These are phyloP conservation scores for Lophura swinhoii DNA, from an alignment of 2,797 vertebrate genomes.

Conservation along the genomic window DNA sequence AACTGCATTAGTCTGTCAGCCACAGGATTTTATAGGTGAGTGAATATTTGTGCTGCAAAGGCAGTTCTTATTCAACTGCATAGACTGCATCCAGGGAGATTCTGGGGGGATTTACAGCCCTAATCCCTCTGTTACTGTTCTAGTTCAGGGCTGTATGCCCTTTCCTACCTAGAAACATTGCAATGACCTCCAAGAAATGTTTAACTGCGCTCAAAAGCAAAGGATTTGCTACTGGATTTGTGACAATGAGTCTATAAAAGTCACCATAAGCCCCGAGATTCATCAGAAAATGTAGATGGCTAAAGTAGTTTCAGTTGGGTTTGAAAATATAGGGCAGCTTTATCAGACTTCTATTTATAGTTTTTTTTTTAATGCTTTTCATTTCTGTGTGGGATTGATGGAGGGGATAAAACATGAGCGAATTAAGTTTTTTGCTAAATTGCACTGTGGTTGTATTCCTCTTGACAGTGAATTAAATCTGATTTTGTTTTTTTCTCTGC, in stretches of 20 bases:
- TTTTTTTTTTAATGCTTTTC: background rate
- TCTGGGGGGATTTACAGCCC: background rate
- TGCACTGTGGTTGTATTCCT: background rate
- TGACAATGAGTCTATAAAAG: background rate
- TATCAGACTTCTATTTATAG: background rate
- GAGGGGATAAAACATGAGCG: background rate
- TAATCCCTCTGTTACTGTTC: background rate
- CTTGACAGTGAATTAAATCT: background rate
- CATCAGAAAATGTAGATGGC: background rate
- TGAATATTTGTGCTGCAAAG: constrained; percentile 15
- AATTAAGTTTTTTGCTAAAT: background rate
- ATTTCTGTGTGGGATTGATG: background rate
- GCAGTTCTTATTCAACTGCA: accelerated
- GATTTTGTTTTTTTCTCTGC: background rate
- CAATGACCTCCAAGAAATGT: background rate
- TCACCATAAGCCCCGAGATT: background rate
- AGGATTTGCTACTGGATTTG: background rate
- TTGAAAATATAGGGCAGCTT: background rate
- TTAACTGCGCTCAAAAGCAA: background rate
- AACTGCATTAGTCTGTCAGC: constrained; percentile 89
- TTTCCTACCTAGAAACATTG: background rate
- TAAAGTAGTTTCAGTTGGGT: background rate
- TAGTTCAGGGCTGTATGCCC: background rate
- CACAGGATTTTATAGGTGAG: constrained; percentile 94
- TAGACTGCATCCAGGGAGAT: background rate